Percentiles rank a stretch among this genome's conserved stretches.
Evolutionary conservation across 2,113 vertebrate species (phyloP).

Genomic region (Gymnarchus niloticus): DNA sequence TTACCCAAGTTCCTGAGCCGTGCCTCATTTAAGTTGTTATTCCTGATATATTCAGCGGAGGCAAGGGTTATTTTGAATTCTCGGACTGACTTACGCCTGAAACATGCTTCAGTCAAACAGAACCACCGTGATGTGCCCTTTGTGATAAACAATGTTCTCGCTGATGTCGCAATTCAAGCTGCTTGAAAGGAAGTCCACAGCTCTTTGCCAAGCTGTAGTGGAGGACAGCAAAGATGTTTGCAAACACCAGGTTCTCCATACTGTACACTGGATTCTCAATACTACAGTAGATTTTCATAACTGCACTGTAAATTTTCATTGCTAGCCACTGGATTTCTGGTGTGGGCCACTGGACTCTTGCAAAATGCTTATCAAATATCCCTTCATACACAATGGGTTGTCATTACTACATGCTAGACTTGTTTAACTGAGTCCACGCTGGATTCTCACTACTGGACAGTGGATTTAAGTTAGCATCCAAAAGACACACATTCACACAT

Average conservation of each 20-base stretch:
- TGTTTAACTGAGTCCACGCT: too few relatives aligned
- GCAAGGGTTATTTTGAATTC: not conserved
- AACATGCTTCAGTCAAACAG: not conserved
- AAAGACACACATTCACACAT: not conserved
- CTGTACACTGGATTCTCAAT: not conserved
- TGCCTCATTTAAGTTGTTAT: not conserved
- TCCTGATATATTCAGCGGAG: not conserved
- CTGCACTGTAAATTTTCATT: too few relatives aligned
- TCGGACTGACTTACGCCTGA: not conserved
- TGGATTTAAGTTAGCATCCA: not conserved
- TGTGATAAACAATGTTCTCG: not conserved
- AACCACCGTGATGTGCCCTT: not conserved
- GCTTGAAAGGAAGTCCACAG: too few relatives aligned
- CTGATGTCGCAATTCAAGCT: not conserved
- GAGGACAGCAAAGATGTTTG: too few relatives aligned
- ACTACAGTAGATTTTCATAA: too few relatives aligned
- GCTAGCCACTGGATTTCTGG: not conserved
- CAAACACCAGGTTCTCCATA: too few relatives aligned
- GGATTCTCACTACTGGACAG: not conserved
- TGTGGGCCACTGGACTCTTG: not conserved
- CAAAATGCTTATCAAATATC: too few relatives aligned
- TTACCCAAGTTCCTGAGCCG: not conserved
- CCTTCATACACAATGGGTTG: not conserved
- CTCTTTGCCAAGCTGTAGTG: not conserved
- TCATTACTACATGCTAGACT: too few relatives aligned